phyloP scores from a whole-genome alignment of 2,888 invertebrate species.

The Malthinus flaveolus region DNA sequence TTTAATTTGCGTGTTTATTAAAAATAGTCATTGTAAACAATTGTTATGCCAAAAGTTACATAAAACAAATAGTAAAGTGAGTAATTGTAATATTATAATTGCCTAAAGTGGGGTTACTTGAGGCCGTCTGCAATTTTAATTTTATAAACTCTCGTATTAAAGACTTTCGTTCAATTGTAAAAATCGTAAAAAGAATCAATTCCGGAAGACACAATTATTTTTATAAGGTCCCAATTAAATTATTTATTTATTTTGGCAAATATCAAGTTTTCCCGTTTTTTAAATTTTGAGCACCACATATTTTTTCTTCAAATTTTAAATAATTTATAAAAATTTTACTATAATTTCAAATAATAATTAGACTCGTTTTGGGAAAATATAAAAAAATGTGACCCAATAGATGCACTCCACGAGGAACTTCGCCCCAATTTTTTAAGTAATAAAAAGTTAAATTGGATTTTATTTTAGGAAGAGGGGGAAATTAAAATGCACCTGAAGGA shows the following conservation, averaged over 20 bases:
- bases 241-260: background rate
- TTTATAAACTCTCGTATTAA: background rate
- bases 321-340: constrained; percentile 1
- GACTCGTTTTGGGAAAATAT: no score
- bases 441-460: no score
- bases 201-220: background rate
- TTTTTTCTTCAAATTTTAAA: background rate
- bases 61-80: background rate
- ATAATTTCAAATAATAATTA: background rate
- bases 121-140: constrained; percentile 2
- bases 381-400: no score
- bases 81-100: constrained; percentile 2
- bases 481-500: no score
- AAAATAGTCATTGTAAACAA: background rate
- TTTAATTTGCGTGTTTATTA: background rate
- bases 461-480: no score
- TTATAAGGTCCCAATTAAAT: background rate
- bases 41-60: background rate
- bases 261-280: background rate
- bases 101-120: constrained; percentile 5
- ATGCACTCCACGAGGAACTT: no score
- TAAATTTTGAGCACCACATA: background rate
- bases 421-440: no score
- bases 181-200: background rate
- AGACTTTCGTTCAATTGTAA: no score